Conservation (phyloP, 2,113 vertebrate genomes). For the Xyliphius kryptos region DNA sequence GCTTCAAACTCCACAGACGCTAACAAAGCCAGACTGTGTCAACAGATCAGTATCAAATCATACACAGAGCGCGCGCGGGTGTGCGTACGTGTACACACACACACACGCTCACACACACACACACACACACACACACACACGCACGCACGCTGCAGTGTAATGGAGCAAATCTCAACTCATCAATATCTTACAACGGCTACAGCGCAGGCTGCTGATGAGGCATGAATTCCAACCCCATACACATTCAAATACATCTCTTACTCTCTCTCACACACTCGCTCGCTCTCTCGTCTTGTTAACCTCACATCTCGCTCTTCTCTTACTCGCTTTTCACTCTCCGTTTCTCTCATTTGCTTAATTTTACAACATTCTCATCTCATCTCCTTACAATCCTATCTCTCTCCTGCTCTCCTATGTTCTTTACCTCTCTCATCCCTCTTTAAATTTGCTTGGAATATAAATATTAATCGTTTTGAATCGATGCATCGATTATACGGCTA, state of each 20-base stretch:
- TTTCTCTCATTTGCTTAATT: too few relatives aligned
- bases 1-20: slow-evolving; percentile 57
- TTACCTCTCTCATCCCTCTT: too few relatives aligned
- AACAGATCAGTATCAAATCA: slow-evolving; percentile 50
- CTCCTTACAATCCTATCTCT: too few relatives aligned
- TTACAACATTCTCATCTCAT: too few relatives aligned
- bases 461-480: too few relatives aligned
- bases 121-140: slow-evolving; percentile 14
- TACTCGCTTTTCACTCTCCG: too few relatives aligned
- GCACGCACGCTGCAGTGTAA: slow-evolving; percentile 31
- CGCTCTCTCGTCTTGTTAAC: too few relatives aligned
- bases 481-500: too few relatives aligned
- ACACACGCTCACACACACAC: slow-evolving; percentile 28
- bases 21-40: slow-evolving; percentile 49
- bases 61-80: slow-evolving; percentile 35
- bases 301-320: too few relatives aligned
- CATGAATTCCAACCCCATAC: slow-evolving; percentile 25
- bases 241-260: background rate
- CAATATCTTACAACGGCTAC: slow-evolving; percentile 42
- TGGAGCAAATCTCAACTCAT: slow-evolving; percentile 44
- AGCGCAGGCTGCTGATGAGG: slow-evolving; percentile 40
- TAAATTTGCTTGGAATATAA: too few relatives aligned
- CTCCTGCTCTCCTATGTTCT: too few relatives aligned
- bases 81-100: background rate
- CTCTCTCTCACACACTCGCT: background rate